Percentiles rank a stretch among this genome's conserved stretches.
Evolutionary conservation across 2,888 invertebrate species (phyloP).

Genomic region (Anthophora plumipes): DNA sequence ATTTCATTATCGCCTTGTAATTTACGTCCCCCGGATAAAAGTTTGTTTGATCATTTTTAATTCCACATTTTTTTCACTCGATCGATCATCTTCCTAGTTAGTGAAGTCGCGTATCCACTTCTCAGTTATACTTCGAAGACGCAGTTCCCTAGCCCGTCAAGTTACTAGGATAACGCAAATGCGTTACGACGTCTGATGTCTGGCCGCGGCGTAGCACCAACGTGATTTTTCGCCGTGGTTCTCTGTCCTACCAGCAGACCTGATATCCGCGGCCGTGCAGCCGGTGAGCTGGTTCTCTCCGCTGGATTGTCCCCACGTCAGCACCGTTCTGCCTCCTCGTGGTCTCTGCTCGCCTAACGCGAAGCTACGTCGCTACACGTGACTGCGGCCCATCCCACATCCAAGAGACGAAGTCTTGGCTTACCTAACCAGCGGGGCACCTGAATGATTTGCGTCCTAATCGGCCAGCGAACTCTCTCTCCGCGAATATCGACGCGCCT

Average conservation of each 20-base stretch:
- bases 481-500: conserved; percentile 57
- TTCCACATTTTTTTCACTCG: too few species aligned
- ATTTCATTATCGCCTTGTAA: too few species aligned
- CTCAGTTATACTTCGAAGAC: not conserved
- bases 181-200: conserved; percentile 78
- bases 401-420: conserved; percentile 60
- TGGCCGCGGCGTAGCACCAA: conserved; percentile 64
- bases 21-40: too few species aligned
- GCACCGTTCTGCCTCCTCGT: conserved; percentile 72
- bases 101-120: too few species aligned
- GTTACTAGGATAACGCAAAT: conserved; percentile 75
- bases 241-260: conserved; percentile 29
- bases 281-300: conserved; percentile 70
- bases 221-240: conserved; percentile 55
- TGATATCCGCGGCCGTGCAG: conserved; percentile 43
- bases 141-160: conserved; percentile 47
- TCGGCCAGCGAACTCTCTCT: conserved; percentile 79
- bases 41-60: too few species aligned
- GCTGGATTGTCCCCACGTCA: conserved; percentile 77
- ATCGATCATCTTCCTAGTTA: too few species aligned
- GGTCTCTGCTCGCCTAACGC: conserved; percentile 73
- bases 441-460: conserved; percentile 81
- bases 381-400: conserved; percentile 82
- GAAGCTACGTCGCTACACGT: conserved; percentile 81
- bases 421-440: conserved; percentile 76